These are phyloP conservation scores for Caenorhabditis sp. DNA, from an alignment of 2,888 invertebrate species.

Conservation along the genomic window DNA sequence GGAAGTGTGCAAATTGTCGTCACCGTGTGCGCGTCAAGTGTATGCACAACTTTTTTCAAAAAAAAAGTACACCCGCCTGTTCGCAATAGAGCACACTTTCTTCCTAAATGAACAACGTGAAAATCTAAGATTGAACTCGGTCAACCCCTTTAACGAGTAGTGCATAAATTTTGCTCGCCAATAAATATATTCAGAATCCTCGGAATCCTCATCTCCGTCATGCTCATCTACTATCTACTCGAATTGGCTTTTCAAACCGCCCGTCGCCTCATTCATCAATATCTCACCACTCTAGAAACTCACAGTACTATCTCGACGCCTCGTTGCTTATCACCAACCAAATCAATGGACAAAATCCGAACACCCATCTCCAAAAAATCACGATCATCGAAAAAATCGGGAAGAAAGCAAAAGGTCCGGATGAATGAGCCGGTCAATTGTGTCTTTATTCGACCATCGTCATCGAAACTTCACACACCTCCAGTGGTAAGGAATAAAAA, in stretches of 20 bases:
- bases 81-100: too few relatives aligned
- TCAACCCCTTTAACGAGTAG: too few relatives aligned
- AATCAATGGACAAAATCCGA: not conserved
- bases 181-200: constrained; percentile 27
- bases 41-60: not conserved
- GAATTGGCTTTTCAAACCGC: constrained; percentile 11
- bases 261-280: constrained; percentile 7
- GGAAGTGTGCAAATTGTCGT: too few relatives aligned
- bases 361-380: not conserved
- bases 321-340: constrained; percentile 17
- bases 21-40: too few relatives aligned
- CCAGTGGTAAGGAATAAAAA: not conserved
- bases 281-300: constrained; percentile 2
- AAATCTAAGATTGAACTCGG: too few relatives aligned
- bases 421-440: constrained; percentile 45
- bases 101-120: not conserved
- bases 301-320: constrained; percentile 37
- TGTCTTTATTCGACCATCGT: constrained; percentile 28
- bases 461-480: not conserved
- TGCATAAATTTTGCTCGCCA: too few relatives aligned
- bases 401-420: constrained; percentile 13
- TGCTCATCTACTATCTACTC: constrained; percentile 23
- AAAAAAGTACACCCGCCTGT: not conserved
- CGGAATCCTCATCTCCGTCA: constrained; percentile 17
- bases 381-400: not conserved